A percentile compares a stretch with the other conserved stretches of the same genome.
Evolutionary conservation across 2,797 vertebrate genomes (phyloP).

Genomic region (Hoplostethus mediterraneus): DNA sequence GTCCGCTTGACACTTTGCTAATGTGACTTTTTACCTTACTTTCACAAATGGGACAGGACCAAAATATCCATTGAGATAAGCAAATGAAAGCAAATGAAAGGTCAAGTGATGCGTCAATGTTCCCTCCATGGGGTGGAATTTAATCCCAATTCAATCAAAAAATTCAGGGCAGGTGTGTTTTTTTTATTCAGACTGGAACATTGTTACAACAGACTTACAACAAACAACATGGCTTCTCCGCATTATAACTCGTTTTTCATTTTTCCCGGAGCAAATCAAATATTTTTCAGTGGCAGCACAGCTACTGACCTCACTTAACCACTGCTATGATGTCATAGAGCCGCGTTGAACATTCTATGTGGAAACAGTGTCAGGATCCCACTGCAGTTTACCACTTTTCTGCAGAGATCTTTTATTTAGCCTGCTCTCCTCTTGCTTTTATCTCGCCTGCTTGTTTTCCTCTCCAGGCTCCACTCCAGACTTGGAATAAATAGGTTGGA

Average conservation of each 20-base stretch:
- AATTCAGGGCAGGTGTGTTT: no score
- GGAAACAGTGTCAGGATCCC: slow-evolving; percentile 9
- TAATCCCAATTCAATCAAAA: neutral
- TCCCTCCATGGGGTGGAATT: neutral
- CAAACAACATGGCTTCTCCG: neutral
- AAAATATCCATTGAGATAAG: neutral
- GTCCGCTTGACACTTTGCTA: neutral
- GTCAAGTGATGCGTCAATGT: neutral
- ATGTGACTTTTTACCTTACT: no score
- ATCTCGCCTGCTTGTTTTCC: slow-evolving; percentile 16
- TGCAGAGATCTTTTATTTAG: slow-evolving; percentile 3
- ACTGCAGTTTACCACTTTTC: neutral
- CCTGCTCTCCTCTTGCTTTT: neutral
- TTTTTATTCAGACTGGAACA: neutral
- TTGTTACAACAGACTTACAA: neutral
- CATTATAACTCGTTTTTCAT: slow-evolving; percentile 6
- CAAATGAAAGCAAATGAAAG: neutral
- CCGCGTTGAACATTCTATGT: slow-evolving; percentile 15
- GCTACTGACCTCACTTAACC: slow-evolving; percentile 31
- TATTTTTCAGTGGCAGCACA: neutral
- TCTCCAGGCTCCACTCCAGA: slow-evolving; percentile 11
- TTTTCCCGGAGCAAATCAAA: neutral
- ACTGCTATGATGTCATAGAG: neutral
- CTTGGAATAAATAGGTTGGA: slow-evolving; percentile 19
- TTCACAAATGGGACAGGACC: neutral